Base-by-base conservation (phyloP, 2,113 vertebrate species). In the Candoia aspera region DNA sequence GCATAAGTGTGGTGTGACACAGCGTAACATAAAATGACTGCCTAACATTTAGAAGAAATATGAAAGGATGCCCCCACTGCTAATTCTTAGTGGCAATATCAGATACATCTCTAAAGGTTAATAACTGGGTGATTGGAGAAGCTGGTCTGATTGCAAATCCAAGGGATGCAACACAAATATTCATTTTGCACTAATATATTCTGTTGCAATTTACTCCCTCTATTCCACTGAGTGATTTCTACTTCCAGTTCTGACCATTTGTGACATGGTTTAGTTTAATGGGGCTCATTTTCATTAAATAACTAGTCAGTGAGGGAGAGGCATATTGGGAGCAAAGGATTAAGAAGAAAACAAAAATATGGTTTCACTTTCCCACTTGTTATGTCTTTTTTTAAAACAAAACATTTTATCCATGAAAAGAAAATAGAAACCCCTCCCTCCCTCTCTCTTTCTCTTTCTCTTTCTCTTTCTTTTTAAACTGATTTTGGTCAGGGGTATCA, bases 51-150 rank as follows among this genome's bases (percentile, higher is more conserved):
- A 62, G n/a, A 68, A 86, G 8, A 26, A 90, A 89, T 2, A 23
- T 12, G 1, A 3, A 10, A 4, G 2, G 42, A 2, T 15, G 79
- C 55, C 90, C 46, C 84, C 21, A 0, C 9, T 55, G 0, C 33
- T 33, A 6, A 2, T 64, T 84, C 19, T 0, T 54, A 49, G 54
- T 10, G 59, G 1, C 42, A 90, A 90, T 37, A 79, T 55, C 33
- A 79, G 84, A 23, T 24, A 88, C 12, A 84, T 55, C 55, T 57
- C 29, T 84, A 89, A 89, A 88, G 73, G 49, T 89, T 91, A 91
- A 91, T n/a, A 84, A 62, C 19, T n/a, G 15, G 86, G n/a, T 91
- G 42, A 90, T 29, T 84, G 59, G 55, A 33, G 68, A 83, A 62
- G 24, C 42, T 62, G 46, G 9, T 58, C 58, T 64, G 46, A 26